Evolutionary conservation across 1,140 invertebrate genomes (phyloP), one percentile per base, ranked within the genome.

Genomic region (Drosophila subpulchrella): DNA sequence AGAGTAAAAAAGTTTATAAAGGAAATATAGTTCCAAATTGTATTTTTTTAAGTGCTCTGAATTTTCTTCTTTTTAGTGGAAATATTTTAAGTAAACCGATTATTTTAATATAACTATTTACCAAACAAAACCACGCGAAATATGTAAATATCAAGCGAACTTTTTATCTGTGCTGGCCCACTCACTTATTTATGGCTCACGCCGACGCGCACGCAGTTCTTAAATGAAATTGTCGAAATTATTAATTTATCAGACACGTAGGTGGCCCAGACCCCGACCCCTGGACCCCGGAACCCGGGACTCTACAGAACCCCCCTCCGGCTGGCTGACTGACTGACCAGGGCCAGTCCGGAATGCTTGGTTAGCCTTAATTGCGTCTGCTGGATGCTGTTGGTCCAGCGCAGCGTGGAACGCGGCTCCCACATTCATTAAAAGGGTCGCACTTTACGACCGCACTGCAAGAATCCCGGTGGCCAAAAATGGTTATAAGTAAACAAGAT

Each of bases 341-440:
- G 55, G 61, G 30, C 13, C 51, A 20, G 59, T 60, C 30, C 71
- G 57, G 54, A 65, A 50, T 71, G 73, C 62, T 77, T 85, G 81
- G 81, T 82, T 78, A 86, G 81, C 81, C 68, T 86, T 85, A 85
- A 85, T 85, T 85, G 74, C 75, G 63, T 66, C 79, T 78, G 58
- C 36, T 47, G 48, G 51, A 50, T 17, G 38, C n/a, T 57, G 58
- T 30, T 30, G 66, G 20, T 48, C 36, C 41, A 48, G 20, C 48
- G 38, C 54, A 76, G 73, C 73, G 38, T 55, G 46, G 41, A 58
- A 67, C 61, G 74, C 53, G 63, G 73, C 75, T 89, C 83, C 76
- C 83, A 80, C 84, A 88, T 79, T 88, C 84, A 89, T 80, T 89
- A 88, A 89, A 86, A 76, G 75, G 80, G 80, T 60, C 55, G 50